Conservation (phyloP, 2,113 vertebrate species). For the Zingel zingel region DNA sequence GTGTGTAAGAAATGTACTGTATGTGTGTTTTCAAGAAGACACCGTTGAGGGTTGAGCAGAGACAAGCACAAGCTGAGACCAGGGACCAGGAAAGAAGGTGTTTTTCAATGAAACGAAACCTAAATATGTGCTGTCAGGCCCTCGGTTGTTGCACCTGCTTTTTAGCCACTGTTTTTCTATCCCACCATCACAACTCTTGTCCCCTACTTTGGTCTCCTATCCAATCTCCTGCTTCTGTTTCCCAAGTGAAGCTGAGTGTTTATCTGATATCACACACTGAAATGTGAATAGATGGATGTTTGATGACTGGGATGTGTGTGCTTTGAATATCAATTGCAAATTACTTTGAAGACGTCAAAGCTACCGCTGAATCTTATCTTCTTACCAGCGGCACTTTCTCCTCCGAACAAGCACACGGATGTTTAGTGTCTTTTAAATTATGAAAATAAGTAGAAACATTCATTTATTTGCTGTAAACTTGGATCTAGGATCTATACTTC, state of each 20-base stretch:
- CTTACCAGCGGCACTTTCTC: neutral
- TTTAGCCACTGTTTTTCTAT: neutral
- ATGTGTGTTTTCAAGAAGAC: conserved; percentile 46
- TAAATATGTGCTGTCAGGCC: conserved; percentile 4
- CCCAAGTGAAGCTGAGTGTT: conserved; percentile 10
- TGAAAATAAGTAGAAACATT: neutral
- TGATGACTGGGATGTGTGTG: conserved; percentile 14
- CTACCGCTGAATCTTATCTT: neutral
- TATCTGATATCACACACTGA: conserved; percentile 34
- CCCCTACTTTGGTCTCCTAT: neutral
- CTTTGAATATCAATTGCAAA: conserved; percentile 44
- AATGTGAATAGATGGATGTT: conserved; percentile 43
- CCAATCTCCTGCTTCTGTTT: conserved; percentile 38
- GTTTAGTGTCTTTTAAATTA: neutral
- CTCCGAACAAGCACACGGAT: neutral
- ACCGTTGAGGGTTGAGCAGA: conserved; percentile 39
- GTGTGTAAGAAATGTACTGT: conserved; percentile 52
- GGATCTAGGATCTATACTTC: neutral
- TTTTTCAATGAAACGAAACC: conserved; percentile 28
- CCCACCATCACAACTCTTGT: neutral
- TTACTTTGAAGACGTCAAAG: conserved; percentile 33
- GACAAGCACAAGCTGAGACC: conserved; percentile 22
- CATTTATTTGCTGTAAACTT: neutral
- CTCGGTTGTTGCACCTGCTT: conserved; percentile 1
- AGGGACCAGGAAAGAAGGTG: conserved; percentile 3